Evolutionary conservation across 2,888 invertebrate species (phyloP), one percentile per base, ranked within the genome.

Genomic region (Synergus japonicus): DNA sequence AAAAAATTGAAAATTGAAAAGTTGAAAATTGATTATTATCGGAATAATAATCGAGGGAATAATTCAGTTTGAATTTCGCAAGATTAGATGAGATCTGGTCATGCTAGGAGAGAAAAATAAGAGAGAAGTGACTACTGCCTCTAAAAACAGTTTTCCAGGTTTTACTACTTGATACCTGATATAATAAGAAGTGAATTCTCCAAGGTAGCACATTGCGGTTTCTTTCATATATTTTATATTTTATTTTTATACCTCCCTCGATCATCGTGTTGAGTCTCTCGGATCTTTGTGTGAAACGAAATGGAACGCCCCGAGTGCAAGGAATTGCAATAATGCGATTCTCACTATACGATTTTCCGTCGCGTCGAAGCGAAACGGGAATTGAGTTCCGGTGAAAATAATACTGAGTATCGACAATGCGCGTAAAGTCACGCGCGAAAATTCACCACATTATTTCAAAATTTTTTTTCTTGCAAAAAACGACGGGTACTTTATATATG

Each of bases 201-300:
- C 69, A 37, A 15, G 69, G 46, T 69, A 37, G 49, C 69, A 49
- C 60, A 8, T 69, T 22, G 69, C 22, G 29, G 49, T 69, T 69
- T 69, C 29, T 69, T 69, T 49, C 15, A 41, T 65, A 65, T 18
- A 43, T 12, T 12, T 13, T 46, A 46, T 49, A 15, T 49, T 4
- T 49, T 13, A 15, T 49, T 49, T 49, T 9, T 60, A 9, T 60
- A 60, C n/a, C 60, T 66, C 29, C 44, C 66, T 67, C 44, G 66
- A 67, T 67, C 46, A 22, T 54, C 29, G 22, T 73, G 69, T 73
- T 73, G 37, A 73, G 29, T 37, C 69, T 73, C 37, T 73, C 37
- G 54, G 69, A 73, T 73, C 69, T 73, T 73, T 73, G 69, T 73
- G 69, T 73, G 69, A 73, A 73, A 73, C 69, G 69, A 73, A 49